Base-by-base conservation (phyloP, 1,140 invertebrate genomes). In the Ctenoplectra terminalis region DNA sequence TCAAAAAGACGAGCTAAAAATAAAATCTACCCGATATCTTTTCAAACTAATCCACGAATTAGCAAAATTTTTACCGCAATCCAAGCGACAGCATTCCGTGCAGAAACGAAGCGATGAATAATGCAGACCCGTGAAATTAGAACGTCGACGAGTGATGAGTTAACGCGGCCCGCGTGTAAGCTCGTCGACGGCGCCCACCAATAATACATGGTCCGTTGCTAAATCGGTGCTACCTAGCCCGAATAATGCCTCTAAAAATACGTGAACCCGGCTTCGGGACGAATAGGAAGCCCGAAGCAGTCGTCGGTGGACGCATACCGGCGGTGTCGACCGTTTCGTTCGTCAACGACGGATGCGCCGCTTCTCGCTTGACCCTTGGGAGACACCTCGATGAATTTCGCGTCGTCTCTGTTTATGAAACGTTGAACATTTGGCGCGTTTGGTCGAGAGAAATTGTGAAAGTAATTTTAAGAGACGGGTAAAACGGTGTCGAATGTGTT, bases 181-280 rank as follows among this genome's bases (percentile, higher is more conserved):
- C 29, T 73, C 69, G 79, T 80, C 77, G 76, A 70, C 76, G 74
- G 69, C 73, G 61, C 60, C 70, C 64, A 63, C 83, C 89, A 88
- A 89, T 90, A 89, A 89, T 88, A 90, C 80, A 84, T 74, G 71
- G 83, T 63, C 81, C 67, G 80, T 72, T 74, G 76, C 86, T 88
- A 89, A 90, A 88, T 88, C 79, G 78, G 87, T 88, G 82, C 86
- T 84, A 90, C 85, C 88, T 90, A 89, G 85, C 86, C 90, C 88
- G 88, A 90, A 90, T 90, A 90, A 90, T 87, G 46, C 78, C 58
- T 58, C 88, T 88, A 89, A 90, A 90, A 90, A 88, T 90, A 90
- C 79, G 15, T 87, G 79, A 87, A 87, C 82, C 67, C 85, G 66
- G 26, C 78, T 87, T 79, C 77, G 74, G 75, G 84, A 76, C 81